These are phyloP conservation scores for Eleutherodactylus coqui DNA, from an alignment of 2,797 vertebrate species.

Conservation along the genomic window DNA sequence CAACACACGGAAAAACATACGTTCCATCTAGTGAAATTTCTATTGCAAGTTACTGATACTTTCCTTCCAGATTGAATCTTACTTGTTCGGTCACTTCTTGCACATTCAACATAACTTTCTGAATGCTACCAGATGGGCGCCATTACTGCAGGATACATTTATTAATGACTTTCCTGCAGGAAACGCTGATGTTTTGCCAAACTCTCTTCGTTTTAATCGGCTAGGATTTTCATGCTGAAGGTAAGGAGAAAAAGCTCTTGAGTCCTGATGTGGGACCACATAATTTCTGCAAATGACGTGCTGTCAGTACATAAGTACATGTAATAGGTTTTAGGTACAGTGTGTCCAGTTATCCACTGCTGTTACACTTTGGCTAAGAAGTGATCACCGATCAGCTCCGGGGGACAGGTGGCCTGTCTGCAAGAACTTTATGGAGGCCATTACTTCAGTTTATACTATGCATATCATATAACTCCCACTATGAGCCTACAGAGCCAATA, in stretches of 20 bases:
- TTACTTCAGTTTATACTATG: not conserved
- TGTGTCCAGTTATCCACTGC: not conserved
- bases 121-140: constrained; percentile 41
- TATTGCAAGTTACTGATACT: not conserved
- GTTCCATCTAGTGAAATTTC: not conserved
- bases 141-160: not conserved
- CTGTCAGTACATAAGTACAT: not conserved
- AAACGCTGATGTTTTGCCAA: not conserved
- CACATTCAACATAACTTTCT: not conserved
- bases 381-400: not conserved
- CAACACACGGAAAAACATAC: not conserved
- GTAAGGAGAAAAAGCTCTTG: not conserved
- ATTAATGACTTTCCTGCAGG: constrained; percentile 6
- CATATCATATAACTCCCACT: not conserved
- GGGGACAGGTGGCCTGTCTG: constrained; percentile 8
- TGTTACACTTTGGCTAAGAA: not conserved
- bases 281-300: not conserved
- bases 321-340: not conserved
- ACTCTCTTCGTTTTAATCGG: not conserved
- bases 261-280: not conserved
- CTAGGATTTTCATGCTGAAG: not conserved
- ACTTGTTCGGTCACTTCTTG: not conserved
- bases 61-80: not conserved
- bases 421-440: not conserved
- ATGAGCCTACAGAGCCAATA: not conserved